A percentile compares a stretch with the other conserved stretches of the same genome.
phyloP scores from a whole-genome alignment of 2,888 invertebrate genomes.

The Ectemnius cavifrons region DNA sequence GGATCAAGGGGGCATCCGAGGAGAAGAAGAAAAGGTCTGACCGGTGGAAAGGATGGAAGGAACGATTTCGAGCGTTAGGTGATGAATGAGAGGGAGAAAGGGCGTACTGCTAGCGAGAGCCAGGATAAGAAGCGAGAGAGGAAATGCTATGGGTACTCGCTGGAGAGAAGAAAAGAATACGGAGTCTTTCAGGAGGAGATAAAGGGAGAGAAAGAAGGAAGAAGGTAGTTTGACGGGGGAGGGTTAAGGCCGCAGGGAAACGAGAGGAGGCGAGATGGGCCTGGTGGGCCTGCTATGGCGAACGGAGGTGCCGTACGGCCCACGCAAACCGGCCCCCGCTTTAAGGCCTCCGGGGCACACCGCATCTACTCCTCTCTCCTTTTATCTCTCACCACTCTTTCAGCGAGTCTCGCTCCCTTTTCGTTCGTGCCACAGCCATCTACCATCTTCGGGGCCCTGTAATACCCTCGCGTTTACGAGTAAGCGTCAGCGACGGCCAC shows the following conservation, averaged over 20 bases:
- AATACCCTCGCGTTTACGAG: conserved; percentile 68
- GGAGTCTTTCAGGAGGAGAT: background rate
- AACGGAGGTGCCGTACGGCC: conserved; percentile 70
- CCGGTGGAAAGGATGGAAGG: conserved; percentile 13
- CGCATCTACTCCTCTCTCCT: conserved; percentile 38
- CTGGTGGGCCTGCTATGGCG: conserved; percentile 47
- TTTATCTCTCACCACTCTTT: conserved; percentile 27
- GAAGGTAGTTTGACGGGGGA: conserved; percentile 24
- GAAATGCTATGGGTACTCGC: conserved; percentile 7
- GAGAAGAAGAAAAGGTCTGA: background rate
- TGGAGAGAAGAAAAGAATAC: conserved; percentile 10
- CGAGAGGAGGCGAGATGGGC: conserved; percentile 54
- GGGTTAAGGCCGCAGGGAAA: conserved; percentile 16
- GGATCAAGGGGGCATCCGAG: conserved; percentile 12
- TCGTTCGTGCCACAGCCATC: conserved; percentile 47
- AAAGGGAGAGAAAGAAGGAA: conserved; percentile 13
- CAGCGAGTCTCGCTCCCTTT: conserved; percentile 9
- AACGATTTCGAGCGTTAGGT: conserved; percentile 40
- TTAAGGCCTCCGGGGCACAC: conserved; percentile 54
- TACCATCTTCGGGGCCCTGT: conserved; percentile 66
- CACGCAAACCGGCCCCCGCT: conserved; percentile 71
- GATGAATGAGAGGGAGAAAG: conserved; percentile 41
- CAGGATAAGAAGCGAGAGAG: conserved; percentile 19
- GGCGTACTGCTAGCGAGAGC: conserved; percentile 2
- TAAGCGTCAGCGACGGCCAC: conserved; percentile 59